Percentiles rank a stretch among this genome's conserved stretches.
Conservation (phyloP, 2,888 invertebrate genomes). For the Himalopsyche tibetana region DNA sequence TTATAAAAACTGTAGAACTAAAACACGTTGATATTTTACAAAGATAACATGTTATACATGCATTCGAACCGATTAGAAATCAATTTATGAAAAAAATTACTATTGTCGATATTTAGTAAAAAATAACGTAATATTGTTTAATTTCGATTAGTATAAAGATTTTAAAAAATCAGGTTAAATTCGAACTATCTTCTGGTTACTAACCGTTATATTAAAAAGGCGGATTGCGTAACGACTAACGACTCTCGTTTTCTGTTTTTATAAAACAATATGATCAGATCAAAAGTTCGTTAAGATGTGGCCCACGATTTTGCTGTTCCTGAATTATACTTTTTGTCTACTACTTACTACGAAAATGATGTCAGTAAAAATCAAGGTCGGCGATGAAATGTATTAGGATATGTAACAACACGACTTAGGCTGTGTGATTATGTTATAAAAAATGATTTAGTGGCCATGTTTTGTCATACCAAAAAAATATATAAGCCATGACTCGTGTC, state of each 20-base stretch:
- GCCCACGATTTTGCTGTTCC: slow-evolving; percentile 57
- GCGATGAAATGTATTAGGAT: slow-evolving; percentile 43
- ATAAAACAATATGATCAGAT: slow-evolving; percentile 51
- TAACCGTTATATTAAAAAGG: slow-evolving; percentile 45
- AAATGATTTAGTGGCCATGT: too few species aligned
- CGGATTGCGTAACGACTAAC: slow-evolving; percentile 56
- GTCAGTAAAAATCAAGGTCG: slow-evolving; percentile 50
- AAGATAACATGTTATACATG: too few species aligned
- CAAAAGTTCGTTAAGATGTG: slow-evolving; percentile 59
- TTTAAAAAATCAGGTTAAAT: not conserved
- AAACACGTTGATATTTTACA: too few species aligned
- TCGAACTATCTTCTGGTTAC: not conserved
- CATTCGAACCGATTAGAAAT: too few species aligned
- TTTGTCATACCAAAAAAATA: too few species aligned
- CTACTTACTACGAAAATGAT: slow-evolving; percentile 35
- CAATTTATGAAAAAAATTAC: too few species aligned
- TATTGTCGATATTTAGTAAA: too few species aligned
- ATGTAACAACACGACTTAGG: not conserved
- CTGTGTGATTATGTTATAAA: too few species aligned
- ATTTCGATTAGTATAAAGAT: not conserved
- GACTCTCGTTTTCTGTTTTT: slow-evolving; percentile 62
- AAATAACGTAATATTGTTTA: too few species aligned
- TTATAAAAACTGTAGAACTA: too few species aligned
- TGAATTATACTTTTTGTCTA: slow-evolving; percentile 47
- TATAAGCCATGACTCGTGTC: too few species aligned